These are phyloP conservation scores for Opisthograptis luteolata DNA, from an alignment of 2,888 invertebrate genomes.

Conservation along the genomic window DNA sequence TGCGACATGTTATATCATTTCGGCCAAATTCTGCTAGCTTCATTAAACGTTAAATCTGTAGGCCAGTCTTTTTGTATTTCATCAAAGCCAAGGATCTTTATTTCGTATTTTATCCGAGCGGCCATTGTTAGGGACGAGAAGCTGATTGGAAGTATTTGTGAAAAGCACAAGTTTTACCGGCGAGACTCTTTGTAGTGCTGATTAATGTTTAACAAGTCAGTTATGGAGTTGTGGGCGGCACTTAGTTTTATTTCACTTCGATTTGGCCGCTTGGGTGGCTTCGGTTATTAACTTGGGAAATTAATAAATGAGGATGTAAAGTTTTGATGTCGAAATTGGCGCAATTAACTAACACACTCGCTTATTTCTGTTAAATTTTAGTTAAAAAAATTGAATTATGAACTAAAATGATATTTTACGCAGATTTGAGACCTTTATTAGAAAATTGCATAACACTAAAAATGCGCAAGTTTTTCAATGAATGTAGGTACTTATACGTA, in stretches of 20 bases:
- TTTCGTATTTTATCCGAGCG: constrained; percentile 58
- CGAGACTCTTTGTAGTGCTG: constrained; percentile 55
- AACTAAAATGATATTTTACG: too few relatives aligned
- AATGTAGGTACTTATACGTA: too few relatives aligned
- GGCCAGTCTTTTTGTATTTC: not conserved
- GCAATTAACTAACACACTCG: too few relatives aligned
- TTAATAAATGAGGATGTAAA: constrained; percentile 1
- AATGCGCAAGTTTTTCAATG: too few relatives aligned
- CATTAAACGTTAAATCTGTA: too few relatives aligned
- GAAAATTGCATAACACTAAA: too few relatives aligned
- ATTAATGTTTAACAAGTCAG: constrained; percentile 60
- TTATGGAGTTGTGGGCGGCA: constrained; percentile 34
- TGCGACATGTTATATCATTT: too few relatives aligned
- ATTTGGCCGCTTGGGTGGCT: constrained; percentile 16
- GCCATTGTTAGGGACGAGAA: constrained; percentile 59
- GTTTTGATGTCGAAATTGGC: constrained; percentile 4
- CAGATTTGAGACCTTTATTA: too few relatives aligned
- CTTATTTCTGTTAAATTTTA: too few relatives aligned
- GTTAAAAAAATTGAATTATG: too few relatives aligned
- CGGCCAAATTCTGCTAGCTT: too few relatives aligned
- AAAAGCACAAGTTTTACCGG: constrained; percentile 58
- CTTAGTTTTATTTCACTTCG: constrained; percentile 21
- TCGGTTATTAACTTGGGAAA: constrained; percentile 14
- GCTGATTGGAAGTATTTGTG: constrained; percentile 67
- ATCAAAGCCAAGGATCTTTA: constrained; percentile 26